Percentiles rank a stretch among this genome's conserved stretches.
phyloP scores from a whole-genome alignment of 37 sponge, comb jelly and placozoan species.

The Theonella swinhoei region DNA sequence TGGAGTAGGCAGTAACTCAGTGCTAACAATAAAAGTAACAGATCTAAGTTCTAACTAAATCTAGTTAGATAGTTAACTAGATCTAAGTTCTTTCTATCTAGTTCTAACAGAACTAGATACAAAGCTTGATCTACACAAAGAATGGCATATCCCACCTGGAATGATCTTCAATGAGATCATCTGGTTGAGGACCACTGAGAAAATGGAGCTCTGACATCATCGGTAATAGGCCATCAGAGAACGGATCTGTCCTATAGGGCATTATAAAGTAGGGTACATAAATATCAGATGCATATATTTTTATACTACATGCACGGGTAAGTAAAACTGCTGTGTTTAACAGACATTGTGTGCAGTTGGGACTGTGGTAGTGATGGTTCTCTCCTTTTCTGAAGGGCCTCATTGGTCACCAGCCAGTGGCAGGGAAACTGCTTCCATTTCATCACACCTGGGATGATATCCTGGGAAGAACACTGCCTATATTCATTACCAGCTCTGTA shows the following conservation, averaged over 20 bases:
- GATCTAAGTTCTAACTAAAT: neutral
- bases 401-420: slow-evolving; percentile 26
- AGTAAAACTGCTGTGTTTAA: no score
- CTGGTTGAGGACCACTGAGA: slow-evolving; percentile 40
- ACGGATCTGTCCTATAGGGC: slow-evolving; percentile 26
- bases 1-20: slow-evolving; percentile 4
- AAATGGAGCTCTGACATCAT: neutral
- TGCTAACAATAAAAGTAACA: neutral
- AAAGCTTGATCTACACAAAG: no score
- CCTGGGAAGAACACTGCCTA: slow-evolving; percentile 18
- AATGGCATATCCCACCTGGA: no score
- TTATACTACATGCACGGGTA: no score
- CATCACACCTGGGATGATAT: slow-evolving; percentile 63
- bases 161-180: slow-evolving; percentile 36
- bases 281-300: no score
- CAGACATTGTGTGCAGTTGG: no score
- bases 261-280: neutral
- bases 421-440: slow-evolving; percentile 65
- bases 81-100: neutral
- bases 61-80: neutral
- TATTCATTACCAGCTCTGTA: no score
- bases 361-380: slow-evolving; percentile 2
- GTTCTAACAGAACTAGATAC: no score
- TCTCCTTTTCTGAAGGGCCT: slow-evolving; percentile 23
- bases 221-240: slow-evolving; percentile 37